phyloP scores from a whole-genome alignment of 2,888 invertebrate genomes.

The Drosophila kokeensis region DNA sequence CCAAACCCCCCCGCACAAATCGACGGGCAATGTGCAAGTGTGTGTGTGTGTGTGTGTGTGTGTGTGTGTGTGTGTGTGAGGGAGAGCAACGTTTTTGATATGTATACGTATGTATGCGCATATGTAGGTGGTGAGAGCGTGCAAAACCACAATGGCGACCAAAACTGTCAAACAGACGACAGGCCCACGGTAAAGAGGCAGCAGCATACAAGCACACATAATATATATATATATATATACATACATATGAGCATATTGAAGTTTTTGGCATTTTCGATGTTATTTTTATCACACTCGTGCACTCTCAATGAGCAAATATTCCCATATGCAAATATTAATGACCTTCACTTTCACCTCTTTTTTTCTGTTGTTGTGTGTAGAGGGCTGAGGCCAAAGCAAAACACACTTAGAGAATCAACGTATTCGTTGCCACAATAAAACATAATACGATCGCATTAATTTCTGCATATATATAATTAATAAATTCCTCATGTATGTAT shows the following conservation, averaged over 20 bases:
- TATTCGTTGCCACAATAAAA: constrained; percentile 19
- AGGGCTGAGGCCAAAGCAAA: constrained; percentile 46
- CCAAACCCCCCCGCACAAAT: constrained; percentile 26
- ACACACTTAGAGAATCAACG: constrained; percentile 36
- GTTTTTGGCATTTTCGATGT: constrained; percentile 59
- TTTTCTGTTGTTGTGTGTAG: constrained; percentile 19
- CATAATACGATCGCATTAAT: constrained; percentile 2
- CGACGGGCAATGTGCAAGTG: constrained; percentile 17
- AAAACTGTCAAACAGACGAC: constrained; percentile 57
- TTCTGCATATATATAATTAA: constrained; percentile 1
- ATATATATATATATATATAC: constrained; percentile 4
- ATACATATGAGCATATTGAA: constrained; percentile 49
- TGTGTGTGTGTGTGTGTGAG: constrained; percentile 18
- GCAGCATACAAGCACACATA: constrained; percentile 11
- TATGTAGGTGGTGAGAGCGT: constrained; percentile 47
- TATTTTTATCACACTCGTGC: constrained; percentile 36
- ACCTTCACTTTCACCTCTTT: constrained; percentile 77
- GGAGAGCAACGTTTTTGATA: constrained; percentile 40
- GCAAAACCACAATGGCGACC: constrained; percentile 66
- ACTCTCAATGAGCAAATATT: constrained; percentile 57
- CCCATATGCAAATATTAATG: constrained; percentile 78
- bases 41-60: constrained; percentile 10
- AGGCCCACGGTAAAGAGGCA: constrained; percentile 49
- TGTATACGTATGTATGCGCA: constrained; percentile 1
- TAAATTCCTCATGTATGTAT: constrained; percentile 7